These are phyloP conservation scores for Mesocricetus auratus DNA, from an alignment of 2,113 vertebrate genomes.

Conservation along the genomic window DNA sequence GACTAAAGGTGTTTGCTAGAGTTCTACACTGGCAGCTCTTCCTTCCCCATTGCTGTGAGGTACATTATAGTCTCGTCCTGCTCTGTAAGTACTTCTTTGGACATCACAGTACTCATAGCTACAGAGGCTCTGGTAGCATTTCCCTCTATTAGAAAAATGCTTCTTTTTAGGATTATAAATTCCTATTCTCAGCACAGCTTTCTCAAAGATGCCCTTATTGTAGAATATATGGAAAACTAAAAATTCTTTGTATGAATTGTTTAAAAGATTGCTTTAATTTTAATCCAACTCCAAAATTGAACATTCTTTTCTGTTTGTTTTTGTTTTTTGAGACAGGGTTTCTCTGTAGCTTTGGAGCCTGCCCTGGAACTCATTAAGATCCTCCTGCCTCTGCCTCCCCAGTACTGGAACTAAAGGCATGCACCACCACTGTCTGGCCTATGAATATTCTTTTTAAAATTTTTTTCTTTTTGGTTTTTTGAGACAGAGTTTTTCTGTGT, in stretches of 20 bases:
- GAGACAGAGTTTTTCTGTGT: too few relatives aligned
- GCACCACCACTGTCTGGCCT: too few relatives aligned
- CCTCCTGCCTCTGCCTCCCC: too few relatives aligned
- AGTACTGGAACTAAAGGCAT: too few relatives aligned
- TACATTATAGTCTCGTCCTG: slow-evolving; percentile 89
- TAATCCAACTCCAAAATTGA: slow-evolving; percentile 95
- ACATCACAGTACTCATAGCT: slow-evolving; percentile 91
- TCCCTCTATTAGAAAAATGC: slow-evolving; percentile 96
- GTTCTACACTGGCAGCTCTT: slow-evolving; percentile 92
- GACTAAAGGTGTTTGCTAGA: slow-evolving; percentile 94
- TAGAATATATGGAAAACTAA: slow-evolving; percentile 95
- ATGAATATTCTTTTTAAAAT: too few relatives aligned
- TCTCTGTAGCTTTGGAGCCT: too few relatives aligned
- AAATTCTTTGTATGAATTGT: slow-evolving; percentile 88
- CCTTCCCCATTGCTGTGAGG: slow-evolving; percentile 92
- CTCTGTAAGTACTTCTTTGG: slow-evolving; percentile 87
- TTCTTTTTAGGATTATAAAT: slow-evolving; percentile 96
- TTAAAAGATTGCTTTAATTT: slow-evolving; percentile 93
- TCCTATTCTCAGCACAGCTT: slow-evolving; percentile 95
- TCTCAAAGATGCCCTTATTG: slow-evolving; percentile 94
- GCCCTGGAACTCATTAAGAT: too few relatives aligned
- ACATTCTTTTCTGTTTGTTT: slow-evolving; percentile 81
- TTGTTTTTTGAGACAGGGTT: too few relatives aligned
- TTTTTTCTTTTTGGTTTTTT: too few relatives aligned
- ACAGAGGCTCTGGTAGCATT: slow-evolving; percentile 95